A percentile compares a stretch with the other conserved stretches of the same genome.
Evolutionary conservation across 2,888 invertebrate genomes (phyloP).

Genomic region (Frankliniella fusca): DNA sequence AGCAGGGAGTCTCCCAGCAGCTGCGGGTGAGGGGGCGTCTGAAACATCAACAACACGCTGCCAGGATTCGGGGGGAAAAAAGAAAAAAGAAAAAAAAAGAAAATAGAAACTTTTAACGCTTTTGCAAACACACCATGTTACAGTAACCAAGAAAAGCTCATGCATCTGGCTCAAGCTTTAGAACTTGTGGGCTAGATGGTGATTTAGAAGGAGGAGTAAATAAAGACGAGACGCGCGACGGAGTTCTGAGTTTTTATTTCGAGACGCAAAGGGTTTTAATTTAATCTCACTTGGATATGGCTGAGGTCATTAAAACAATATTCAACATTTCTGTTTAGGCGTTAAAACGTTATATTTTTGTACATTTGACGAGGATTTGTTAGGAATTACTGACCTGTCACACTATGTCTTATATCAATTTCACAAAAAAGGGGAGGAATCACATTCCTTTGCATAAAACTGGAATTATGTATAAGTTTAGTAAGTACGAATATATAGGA

Average conservation of each 20-base stretch:
- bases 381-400: background rate
- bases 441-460: background rate
- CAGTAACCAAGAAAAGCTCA: no score
- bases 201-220: background rate
- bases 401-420: background rate
- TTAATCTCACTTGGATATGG: conserved; percentile 20
- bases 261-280: background rate
- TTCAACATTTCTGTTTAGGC: background rate
- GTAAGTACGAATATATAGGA: conserved; percentile 20
- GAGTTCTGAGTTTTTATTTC: conserved; percentile 7
- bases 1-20: background rate
- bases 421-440: background rate
- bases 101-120: background rate
- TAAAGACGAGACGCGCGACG: background rate
- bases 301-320: conserved; percentile 3
- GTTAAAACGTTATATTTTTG: background rate
- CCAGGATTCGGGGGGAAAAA: background rate
- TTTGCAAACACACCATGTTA: no score
- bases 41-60: no score
- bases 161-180: background rate
- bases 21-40: background rate
- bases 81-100: background rate
- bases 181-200: background rate
- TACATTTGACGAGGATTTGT: background rate
- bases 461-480: background rate